These are phyloP conservation scores for Sapajus apella DNA, from an alignment of 2,113 vertebrate species.

Conservation along the genomic window DNA sequence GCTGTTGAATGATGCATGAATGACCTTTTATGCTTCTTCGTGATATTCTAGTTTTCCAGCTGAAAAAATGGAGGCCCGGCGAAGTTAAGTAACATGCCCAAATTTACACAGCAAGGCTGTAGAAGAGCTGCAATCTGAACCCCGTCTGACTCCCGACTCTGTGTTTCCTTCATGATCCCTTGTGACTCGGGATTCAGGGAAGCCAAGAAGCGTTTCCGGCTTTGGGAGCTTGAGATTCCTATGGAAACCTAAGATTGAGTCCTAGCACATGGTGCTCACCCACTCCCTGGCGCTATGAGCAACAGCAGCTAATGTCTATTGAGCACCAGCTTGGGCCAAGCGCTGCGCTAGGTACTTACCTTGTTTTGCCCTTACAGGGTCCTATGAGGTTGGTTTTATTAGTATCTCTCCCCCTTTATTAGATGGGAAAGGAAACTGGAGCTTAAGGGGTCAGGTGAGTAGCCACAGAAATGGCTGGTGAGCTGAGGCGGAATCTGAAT, in stretches of 20 bases:
- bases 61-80: background rate
- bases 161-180: accelerated
- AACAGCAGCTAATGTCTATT: background rate
- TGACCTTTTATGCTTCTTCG: background rate
- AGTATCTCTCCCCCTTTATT: background rate
- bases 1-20: background rate
- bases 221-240: background rate
- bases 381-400: background rate
- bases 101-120: background rate
- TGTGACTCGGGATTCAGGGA: background rate
- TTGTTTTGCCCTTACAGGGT: background rate
- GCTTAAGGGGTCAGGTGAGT: background rate
- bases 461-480: accelerated
- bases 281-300: accelerated
- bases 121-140: background rate
- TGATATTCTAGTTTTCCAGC: background rate
- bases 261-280: accelerated
- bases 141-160: background rate
- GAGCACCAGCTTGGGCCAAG: accelerated
- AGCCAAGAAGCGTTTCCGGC: background rate
- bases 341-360: accelerated
- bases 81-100: background rate
- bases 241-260: accelerated
- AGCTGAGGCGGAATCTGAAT: background rate
- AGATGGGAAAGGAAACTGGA: background rate